Percentiles rank a stretch among this genome's conserved stretches.
Evolutionary conservation across 2,888 invertebrate genomes (phyloP).

Genomic region (Nineta flava): DNA sequence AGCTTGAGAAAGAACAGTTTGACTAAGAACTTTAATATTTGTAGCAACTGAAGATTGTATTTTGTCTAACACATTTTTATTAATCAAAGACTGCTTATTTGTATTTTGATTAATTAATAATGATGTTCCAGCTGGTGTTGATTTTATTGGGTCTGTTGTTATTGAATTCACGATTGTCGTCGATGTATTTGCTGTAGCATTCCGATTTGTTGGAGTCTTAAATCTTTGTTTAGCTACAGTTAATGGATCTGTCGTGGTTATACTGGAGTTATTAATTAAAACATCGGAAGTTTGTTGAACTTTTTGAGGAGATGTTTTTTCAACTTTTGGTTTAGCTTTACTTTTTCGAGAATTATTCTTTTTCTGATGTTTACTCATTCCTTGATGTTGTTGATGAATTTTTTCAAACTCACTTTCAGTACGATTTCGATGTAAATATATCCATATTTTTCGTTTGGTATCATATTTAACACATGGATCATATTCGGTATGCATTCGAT

Average conservation of each 20-base stretch:
- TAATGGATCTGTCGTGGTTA: slow-evolving; percentile 16
- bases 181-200: slow-evolving; percentile 6
- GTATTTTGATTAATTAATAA: slow-evolving; percentile 22
- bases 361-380: slow-evolving; percentile 37
- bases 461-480: slow-evolving; percentile 93
- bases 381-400: slow-evolving; percentile 50
- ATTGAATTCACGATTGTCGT: slow-evolving; percentile 8
- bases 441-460: slow-evolving; percentile 82
- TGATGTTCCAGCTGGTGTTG: slow-evolving; percentile 27
- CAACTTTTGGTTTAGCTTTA: slow-evolving; percentile 23
- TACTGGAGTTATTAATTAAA: slow-evolving; percentile 17
- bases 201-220: slow-evolving; percentile 10
- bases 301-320: slow-evolving; percentile 11
- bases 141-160: slow-evolving; percentile 14
- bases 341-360: slow-evolving; percentile 22
- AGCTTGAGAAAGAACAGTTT: not conserved
- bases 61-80: slow-evolving; percentile 1
- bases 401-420: slow-evolving; percentile 43
- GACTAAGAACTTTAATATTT: slow-evolving; percentile 1
- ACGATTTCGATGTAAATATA: slow-evolving; percentile 74
- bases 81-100: not conserved
- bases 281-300: slow-evolving; percentile 9
- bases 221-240: slow-evolving; percentile 6
- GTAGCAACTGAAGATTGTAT: not conserved
- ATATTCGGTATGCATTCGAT: slow-evolving; percentile 74